Percentiles rank a stretch among this genome's conserved stretches.
phyloP scores from a whole-genome alignment of 2,113 vertebrate species.

The Gracilinanus agilis region DNA sequence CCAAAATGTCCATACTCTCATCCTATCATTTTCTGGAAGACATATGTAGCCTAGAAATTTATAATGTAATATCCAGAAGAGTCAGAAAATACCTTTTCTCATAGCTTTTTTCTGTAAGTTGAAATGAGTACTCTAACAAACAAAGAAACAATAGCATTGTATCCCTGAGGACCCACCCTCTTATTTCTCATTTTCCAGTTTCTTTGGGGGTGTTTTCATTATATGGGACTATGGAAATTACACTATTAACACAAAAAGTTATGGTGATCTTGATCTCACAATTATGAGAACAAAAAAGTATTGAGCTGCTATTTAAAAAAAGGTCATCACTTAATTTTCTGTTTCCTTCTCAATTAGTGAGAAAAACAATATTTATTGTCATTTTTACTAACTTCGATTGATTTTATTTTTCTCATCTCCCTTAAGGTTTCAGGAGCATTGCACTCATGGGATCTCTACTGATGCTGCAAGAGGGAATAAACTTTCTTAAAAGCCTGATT shows the following conservation, averaged over 20 bases:
- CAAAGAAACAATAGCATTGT: too few species aligned
- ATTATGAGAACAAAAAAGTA: background rate
- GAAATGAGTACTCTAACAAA: background rate
- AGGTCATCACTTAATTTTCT: background rate
- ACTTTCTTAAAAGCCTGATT: background rate
- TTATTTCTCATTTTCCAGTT: background rate
- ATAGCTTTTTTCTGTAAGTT: background rate
- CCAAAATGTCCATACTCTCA: background rate
- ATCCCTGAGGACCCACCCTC: background rate
- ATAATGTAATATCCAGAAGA: background rate
- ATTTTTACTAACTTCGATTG: background rate
- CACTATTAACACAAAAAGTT: conserved; percentile 25
- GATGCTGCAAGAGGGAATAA: background rate
- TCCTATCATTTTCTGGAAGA: background rate
- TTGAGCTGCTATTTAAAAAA: background rate
- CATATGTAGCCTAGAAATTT: background rate
- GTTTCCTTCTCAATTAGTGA: background rate
- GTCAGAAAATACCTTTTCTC: too few species aligned
- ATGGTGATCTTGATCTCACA: background rate
- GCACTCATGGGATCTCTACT: background rate
- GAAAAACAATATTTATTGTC: background rate
- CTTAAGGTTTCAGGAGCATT: background rate
- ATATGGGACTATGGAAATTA: background rate
- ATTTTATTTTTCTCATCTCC: background rate
- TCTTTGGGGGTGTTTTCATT: background rate